phyloP scores from a whole-genome alignment of 2,797 vertebrate genomes.

The Crypturellus tataupa region DNA sequence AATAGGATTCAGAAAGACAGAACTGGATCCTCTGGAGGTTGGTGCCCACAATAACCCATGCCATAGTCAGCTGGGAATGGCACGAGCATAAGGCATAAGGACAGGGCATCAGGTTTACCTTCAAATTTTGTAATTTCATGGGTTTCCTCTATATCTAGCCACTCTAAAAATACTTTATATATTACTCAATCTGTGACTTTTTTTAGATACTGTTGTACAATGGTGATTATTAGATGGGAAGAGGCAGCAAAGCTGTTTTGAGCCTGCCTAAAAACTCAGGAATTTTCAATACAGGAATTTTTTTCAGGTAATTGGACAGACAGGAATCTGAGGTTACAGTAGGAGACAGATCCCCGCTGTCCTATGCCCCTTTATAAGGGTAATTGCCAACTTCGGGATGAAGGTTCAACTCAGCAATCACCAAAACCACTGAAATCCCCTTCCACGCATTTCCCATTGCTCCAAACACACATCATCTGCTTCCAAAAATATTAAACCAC shows the following conservation, averaged over 20 bases:
- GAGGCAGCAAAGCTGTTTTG: accelerated
- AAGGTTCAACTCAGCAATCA: not conserved
- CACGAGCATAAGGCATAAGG: not conserved
- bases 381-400: not conserved
- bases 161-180: not conserved
- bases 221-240: accelerated
- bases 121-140: not conserved
- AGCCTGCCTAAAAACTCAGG: not conserved
- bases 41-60: not conserved
- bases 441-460: not conserved
- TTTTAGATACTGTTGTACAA: not conserved
- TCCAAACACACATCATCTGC: not conserved
- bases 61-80: not conserved
- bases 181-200: not conserved
- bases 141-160: not conserved
- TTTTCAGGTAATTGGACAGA: not conserved
- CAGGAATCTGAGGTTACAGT: accelerated
- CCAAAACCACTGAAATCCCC: accelerated
- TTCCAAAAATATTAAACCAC: not conserved
- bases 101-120: not conserved
- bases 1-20: not conserved
- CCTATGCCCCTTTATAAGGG: accelerated
- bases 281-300: accelerated
- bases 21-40: not conserved
- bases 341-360: not conserved